phyloP scores from a whole-genome alignment of 2,888 invertebrate genomes.

The Drosophila heteroneura region DNA sequence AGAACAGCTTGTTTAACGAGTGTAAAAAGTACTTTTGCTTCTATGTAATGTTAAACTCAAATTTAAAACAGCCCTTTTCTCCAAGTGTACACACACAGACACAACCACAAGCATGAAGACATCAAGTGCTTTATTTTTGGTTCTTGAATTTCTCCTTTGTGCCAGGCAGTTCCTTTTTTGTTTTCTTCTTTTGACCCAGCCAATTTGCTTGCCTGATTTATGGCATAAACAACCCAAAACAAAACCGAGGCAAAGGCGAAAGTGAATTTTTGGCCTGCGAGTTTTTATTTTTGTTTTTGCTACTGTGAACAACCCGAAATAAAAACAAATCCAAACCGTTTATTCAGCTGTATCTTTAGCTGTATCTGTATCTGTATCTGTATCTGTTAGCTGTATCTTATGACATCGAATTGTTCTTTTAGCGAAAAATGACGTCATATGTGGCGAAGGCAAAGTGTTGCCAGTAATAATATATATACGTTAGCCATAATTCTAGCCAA shows the following conservation, averaged over 20 bases:
- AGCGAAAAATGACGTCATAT: slow-evolving; percentile 62
- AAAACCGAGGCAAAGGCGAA: slow-evolving; percentile 26
- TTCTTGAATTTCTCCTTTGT: slow-evolving; percentile 24
- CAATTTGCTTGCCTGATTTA: slow-evolving; percentile 41
- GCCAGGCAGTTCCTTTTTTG: slow-evolving; percentile 31
- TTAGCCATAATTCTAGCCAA: slow-evolving; percentile 16
- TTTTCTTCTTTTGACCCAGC: slow-evolving; percentile 26
- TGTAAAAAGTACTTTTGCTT: background rate
- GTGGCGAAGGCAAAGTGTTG: slow-evolving; percentile 2
- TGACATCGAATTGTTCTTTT: background rate
- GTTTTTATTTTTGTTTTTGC: background rate
- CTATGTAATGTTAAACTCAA: no score
- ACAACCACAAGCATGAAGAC: slow-evolving; percentile 14
- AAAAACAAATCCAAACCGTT: background rate
- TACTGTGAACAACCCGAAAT: slow-evolving; percentile 10
- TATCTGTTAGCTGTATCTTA: background rate
- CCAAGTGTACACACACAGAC: slow-evolving; percentile 14
- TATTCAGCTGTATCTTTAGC: background rate
- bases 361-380: background rate
- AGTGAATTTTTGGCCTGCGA: slow-evolving; percentile 18
- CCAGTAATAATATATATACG: background rate
- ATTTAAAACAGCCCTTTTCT: background rate
- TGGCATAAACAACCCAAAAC: slow-evolving; percentile 42
- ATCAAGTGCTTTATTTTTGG: slow-evolving; percentile 47
- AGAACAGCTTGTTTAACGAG: background rate